These are phyloP conservation scores for Melikaiella ostensackeni DNA, from an alignment of 2,888 invertebrate species.

Conservation along the genomic window DNA sequence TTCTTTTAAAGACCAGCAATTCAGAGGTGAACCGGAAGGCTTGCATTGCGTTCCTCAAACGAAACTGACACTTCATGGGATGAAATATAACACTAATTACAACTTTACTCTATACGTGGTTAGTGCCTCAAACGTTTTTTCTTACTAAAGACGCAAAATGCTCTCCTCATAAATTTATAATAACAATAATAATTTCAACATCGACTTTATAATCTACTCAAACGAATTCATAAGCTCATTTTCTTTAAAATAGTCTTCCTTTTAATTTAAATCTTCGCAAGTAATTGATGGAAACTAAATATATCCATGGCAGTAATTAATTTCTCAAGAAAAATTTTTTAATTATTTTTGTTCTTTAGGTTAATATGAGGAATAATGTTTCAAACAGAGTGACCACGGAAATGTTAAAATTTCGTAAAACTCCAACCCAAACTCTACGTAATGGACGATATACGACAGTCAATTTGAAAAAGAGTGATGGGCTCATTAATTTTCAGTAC, in stretches of 20 bases:
- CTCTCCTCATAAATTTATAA: constrained; percentile 7
- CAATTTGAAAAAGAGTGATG: constrained; percentile 69
- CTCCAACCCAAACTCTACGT: constrained; percentile 67
- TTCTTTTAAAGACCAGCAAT: constrained; percentile 47
- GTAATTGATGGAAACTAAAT: not conserved
- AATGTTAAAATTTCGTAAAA: constrained; percentile 67
- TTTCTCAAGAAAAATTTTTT: not conserved
- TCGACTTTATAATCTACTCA: too few species aligned
- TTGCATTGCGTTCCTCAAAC: constrained; percentile 73
- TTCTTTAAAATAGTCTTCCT: too few species aligned
- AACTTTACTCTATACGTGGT: constrained; percentile 75
- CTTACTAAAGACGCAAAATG: constrained; percentile 7
- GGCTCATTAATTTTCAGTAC: constrained; percentile 72
- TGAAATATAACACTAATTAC: constrained; percentile 75
- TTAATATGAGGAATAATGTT: constrained; percentile 72
- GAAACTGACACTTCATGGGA: constrained; percentile 72
- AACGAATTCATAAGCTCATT: too few species aligned
- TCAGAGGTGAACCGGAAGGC: constrained; percentile 64
- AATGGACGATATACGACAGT: constrained; percentile 68
- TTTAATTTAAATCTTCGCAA: too few species aligned
- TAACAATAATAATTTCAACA: too few species aligned
- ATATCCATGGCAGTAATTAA: not conserved
- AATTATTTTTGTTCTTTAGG: constrained; percentile 56
- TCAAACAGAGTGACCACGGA: constrained; percentile 71
- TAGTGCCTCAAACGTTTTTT: constrained; percentile 47